Evolutionary conservation across 2,888 invertebrate genomes (phyloP), one percentile per base, ranked within the genome.

Genomic region (Caenorhabditis imperialis): DNA sequence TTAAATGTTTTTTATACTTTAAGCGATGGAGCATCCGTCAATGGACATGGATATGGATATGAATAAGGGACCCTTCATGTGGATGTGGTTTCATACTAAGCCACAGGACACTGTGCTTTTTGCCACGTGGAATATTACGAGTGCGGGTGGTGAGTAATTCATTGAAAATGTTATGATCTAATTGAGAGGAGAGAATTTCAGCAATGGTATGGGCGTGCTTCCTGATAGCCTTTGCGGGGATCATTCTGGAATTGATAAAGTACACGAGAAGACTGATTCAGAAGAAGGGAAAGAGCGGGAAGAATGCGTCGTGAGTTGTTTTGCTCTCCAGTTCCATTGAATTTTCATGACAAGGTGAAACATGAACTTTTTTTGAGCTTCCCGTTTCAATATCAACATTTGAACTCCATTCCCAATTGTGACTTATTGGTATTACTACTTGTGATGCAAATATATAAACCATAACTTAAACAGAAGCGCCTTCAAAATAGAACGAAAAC

Each of bases 31-130:
- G 10, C 30, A 30, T 10, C 7, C 7, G 7, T 61, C 61, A 35
- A 25, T 51, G 16, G 61, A 63, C 48, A 63, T 62, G 62, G 62
- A 55, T 33, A 65, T 65, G 65, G 65, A 65, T 20, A 65, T 65
- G 65, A 55, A 40, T 30, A 47, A 50, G 0, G 42, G 48, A 30
- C 61, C 65, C 3, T 65, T 51, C 40, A 87, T 86, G 86, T 86
- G 86, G 86, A 86, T 84, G 82, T 86, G 78, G 75, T 87, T 87
- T 48, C 86, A 86, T 58, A 84, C 86, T 5, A 75, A 73, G 33
- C 35, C 81, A 16, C 75, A 82, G 25, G 86, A 86, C 61, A 85
- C 85, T 2, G 81, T 86, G 3, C 78, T 87, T 7, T 87, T 86
- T 53, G 61, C 80, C 3, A 81, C 79, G 35, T 87, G 86, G 86